Conservation (phyloP, 2,113 vertebrate genomes). For the Sterrhoptilus dennistouni region DNA sequence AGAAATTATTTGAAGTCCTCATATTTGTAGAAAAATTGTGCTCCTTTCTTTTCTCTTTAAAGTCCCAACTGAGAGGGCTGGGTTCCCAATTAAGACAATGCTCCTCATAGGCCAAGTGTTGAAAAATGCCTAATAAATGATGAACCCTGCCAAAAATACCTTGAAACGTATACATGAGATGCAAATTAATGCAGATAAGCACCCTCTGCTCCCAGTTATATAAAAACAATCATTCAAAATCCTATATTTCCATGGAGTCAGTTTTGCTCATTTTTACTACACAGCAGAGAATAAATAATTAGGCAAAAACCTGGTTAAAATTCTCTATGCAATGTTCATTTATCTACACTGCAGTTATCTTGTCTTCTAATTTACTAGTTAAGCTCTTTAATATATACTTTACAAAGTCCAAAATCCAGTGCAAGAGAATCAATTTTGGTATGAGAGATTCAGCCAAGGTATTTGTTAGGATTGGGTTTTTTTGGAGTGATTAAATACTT, state of each 20-base stretch:
- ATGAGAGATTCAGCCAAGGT: neutral
- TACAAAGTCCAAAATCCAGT: slow-evolving; percentile 28
- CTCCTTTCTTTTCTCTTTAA: neutral
- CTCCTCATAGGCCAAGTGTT: neutral
- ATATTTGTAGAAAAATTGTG: neutral
- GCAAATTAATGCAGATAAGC: neutral
- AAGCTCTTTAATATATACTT: slow-evolving; percentile 42
- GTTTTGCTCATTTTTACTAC: neutral
- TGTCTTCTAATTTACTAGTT: slow-evolving; percentile 40
- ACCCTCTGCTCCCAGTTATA: neutral
- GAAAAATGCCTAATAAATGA: neutral
- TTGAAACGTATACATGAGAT: neutral
- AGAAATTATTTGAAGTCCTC: neutral
- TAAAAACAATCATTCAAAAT: neutral
- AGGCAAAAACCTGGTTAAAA: slow-evolving; percentile 22
- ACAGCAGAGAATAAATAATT: slow-evolving; percentile 15
- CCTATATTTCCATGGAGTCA: neutral
- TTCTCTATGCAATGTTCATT: slow-evolving; percentile 3
- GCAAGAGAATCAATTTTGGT: slow-evolving; percentile 29
- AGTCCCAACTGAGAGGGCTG: neutral
- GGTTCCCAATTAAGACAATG: neutral
- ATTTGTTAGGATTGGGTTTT: neutral
- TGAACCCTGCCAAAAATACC: neutral
- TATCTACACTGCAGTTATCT: slow-evolving; percentile 29
- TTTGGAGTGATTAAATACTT: slow-evolving; percentile 27